Base-by-base conservation (phyloP, 2,888 invertebrate species). In the Spodoptera littoralis region DNA sequence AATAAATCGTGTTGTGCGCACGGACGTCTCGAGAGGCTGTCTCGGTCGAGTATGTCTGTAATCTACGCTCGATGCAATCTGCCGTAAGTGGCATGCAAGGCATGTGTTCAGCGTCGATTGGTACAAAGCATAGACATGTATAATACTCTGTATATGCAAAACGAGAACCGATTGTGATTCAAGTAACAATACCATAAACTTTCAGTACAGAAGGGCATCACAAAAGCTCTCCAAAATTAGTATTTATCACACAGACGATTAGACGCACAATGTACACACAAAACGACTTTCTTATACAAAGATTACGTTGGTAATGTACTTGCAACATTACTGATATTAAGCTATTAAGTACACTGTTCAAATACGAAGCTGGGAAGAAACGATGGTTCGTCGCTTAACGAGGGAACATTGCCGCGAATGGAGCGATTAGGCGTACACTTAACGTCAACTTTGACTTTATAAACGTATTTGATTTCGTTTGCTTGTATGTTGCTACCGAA, bases 271-370 rank as follows among this genome's bases (percentile, higher is more conserved):
- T 18, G 48, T 59, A 13, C 18, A 27, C 13, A 42, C n/a, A 18
- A 11, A 56, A 49, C 48, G 41, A 41, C 4, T 53, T 53, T 46
- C 36, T 55, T 61, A 55, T 49, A 62, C 62, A 61, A 52, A 51
- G 56, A 65, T 66, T 58, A 51, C 58, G 53, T 66, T 11, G 41
- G 43, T 22, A 11, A 57, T 8, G 47, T 18, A 51, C 46, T 44
- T 52, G 62, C 48, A 46, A 54, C 60, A 61, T 68, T 60, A 61
- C 61, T 67, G 52, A 70, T 77, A 80, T 77, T 65, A 77, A 77
- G 80, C 70, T 68, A 70, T 77, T 79, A 76, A 60, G 59, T 41
- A 65, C 67, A 70, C 45, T 58, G 65, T 68, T 73, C 62, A 73
- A 79, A 72, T 71, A 70, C 70, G 60, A 65, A 44, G 55, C 60